Base-by-base conservation (phyloP, 1,140 invertebrate species). In the Drosophila bipectinata region DNA sequence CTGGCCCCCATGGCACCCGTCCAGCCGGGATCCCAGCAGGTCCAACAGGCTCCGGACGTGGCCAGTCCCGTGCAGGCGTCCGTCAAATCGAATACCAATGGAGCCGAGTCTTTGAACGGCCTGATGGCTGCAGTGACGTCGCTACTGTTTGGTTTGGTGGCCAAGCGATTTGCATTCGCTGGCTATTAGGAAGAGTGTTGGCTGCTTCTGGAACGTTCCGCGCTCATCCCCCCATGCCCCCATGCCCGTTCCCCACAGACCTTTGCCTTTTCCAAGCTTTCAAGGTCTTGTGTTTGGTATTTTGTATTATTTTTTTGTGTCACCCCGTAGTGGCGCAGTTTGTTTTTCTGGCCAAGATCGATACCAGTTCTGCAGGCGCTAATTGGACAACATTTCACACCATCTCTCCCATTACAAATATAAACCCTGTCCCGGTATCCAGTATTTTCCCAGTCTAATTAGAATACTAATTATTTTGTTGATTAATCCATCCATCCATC, bases 11-110 rank as follows among this genome's bases (percentile, higher is more conserved):
- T 89, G 56, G 49, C 81, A 0, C 62, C 72, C 7, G 69, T 10
- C 4, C 83, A 74, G 45, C 77, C 79, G n/a, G 72, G 74, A 4
- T 49, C 49, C 0, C 72, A 77, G 53, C 74, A 77, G 44, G 41
- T 77, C 1, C 78, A 75, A 21, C 52, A 59, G 49, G 47, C 61
- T 0, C 72, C 78, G 0, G 72, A 74, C 3, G 63, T 81, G 45
- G 39, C 78, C 21, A 28, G 77, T 1, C 83, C 82, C 0, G 63
- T 88, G 4, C 83, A 87, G 63, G 82, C 82, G 5, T 85, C 82
- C 6, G 83, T 87, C 9, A 80, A 77, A 39, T 39, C 83, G 5
- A 78, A 41, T 18, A 61, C 54, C 24, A 68, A 28, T 21, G 62
- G 66, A 24, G 73, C 14, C 1, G 34, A 30, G 12, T 12, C 24